These are phyloP conservation scores for Lepus oiostolus DNA, from an alignment of 2,797 vertebrate genomes.

Conservation along the genomic window DNA sequence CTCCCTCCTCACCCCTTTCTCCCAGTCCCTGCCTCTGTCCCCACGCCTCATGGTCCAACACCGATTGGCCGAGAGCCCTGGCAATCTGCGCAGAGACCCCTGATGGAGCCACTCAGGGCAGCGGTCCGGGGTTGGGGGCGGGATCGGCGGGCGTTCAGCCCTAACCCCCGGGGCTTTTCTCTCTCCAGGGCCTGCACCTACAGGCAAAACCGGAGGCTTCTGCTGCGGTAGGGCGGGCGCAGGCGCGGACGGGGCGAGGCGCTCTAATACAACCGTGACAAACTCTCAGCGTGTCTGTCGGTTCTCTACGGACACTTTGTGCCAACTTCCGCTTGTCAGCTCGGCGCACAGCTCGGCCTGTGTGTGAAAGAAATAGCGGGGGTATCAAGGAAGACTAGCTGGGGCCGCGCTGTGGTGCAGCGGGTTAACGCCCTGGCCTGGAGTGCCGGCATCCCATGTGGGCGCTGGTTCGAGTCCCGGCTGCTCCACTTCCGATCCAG, in stretches of 20 bases:
- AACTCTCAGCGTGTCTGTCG: constrained; percentile 31
- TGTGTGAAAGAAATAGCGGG: not conserved
- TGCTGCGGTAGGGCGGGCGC: constrained; percentile 58
- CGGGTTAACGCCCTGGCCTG: too few species aligned
- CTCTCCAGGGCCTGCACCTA: constrained; percentile 74
- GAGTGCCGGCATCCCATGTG: too few species aligned
- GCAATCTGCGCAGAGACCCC: not conserved
- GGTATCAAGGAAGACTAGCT: too few species aligned
- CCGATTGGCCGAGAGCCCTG: not conserved
- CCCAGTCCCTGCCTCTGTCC: not conserved
- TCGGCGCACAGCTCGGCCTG: too few species aligned
- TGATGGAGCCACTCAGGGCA: not conserved
- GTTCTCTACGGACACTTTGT: not conserved
- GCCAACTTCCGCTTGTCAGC: not conserved
- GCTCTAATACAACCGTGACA: constrained; percentile 71
- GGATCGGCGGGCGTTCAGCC: too few species aligned
- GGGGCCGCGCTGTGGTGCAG: too few species aligned
- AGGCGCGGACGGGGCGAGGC: not conserved
- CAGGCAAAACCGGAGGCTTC: constrained; percentile 73
- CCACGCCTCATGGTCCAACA: not conserved
- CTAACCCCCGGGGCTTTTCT: constrained; percentile 56
- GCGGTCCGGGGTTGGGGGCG: not conserved
- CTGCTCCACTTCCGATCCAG: too few species aligned
- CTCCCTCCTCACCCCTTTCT: not conserved
- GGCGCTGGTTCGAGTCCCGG: too few species aligned